Evolutionary conservation across 2,888 invertebrate genomes (phyloP).

Genomic region (Diaprepes abbreviatus): DNA sequence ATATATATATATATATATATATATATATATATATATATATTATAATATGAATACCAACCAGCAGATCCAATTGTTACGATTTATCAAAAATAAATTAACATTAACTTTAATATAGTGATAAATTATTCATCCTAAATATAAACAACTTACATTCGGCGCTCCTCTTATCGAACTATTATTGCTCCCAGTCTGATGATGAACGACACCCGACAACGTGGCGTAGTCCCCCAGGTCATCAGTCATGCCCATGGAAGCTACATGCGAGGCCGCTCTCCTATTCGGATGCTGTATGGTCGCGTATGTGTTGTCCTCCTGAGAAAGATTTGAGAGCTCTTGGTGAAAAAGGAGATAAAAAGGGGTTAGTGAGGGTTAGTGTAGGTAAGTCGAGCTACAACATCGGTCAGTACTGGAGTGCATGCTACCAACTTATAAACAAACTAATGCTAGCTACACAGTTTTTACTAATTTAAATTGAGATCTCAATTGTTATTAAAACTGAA

Average conservation of each 20-base stretch:
- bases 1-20: too few species aligned
- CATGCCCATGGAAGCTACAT: constrained; percentile 66
- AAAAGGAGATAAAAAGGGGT: constrained; percentile 37
- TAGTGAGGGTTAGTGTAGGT: constrained; percentile 27
- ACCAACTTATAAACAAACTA: not conserved
- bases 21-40: too few species aligned
- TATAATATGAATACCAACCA: too few species aligned
- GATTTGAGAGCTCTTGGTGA: constrained; percentile 49
- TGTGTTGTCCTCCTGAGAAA: constrained; percentile 78
- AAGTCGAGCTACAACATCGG: constrained; percentile 3
- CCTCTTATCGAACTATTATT: constrained; percentile 71
- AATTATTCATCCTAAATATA: too few species aligned
- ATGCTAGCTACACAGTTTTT: too few species aligned
- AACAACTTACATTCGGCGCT: constrained; percentile 71
- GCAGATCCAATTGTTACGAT: too few species aligned
- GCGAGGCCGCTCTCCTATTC: constrained; percentile 62
- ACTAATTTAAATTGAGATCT: too few species aligned
- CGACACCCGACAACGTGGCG: constrained; percentile 71
- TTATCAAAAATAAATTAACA: too few species aligned
- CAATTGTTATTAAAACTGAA: too few species aligned
- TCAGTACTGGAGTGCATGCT: not conserved
- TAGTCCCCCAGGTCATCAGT: constrained; percentile 75
- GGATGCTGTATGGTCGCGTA: constrained; percentile 86
- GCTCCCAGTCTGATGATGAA: constrained; percentile 63
- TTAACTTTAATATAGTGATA: too few species aligned